phyloP scores from a whole-genome alignment of 2,888 invertebrate genomes.

The Scaeva pyrastri region DNA sequence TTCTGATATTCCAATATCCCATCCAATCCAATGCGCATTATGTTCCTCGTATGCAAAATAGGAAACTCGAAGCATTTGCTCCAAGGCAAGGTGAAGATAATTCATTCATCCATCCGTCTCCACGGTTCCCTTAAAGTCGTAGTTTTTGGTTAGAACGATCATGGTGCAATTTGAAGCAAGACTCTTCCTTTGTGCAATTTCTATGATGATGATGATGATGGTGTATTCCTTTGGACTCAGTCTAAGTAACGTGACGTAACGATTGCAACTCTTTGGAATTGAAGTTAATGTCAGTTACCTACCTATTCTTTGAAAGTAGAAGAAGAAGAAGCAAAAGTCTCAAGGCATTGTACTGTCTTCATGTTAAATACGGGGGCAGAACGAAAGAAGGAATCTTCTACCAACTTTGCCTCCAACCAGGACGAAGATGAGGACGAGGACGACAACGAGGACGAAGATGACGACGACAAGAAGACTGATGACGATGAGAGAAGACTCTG shows the following conservation, averaged over 20 bases:
- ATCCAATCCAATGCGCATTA: neutral
- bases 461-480: too few species aligned
- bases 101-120: conserved; percentile 62
- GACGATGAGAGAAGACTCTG: too few species aligned
- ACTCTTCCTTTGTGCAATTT: conserved; percentile 34
- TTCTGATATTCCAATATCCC: conserved; percentile 37
- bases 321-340: conserved; percentile 24
- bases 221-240: conserved; percentile 37
- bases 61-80: conserved; percentile 30
- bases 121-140: conserved; percentile 6
- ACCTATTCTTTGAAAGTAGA: conserved; percentile 44
- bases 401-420: neutral
- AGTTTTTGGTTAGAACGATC: neutral
- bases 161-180: conserved; percentile 31
- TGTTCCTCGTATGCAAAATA: conserved; percentile 7
- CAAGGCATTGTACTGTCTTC: conserved; percentile 56
- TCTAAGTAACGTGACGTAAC: conserved; percentile 65
- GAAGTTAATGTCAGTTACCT: conserved; percentile 67
- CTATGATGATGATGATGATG: too few species aligned
- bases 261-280: conserved; percentile 26
- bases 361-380: conserved; percentile 6
- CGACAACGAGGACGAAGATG: neutral
- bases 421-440: neutral
- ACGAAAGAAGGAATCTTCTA: conserved; percentile 1
- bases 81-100: conserved; percentile 67